Percentiles rank a stretch among this genome's conserved stretches.
phyloP scores from a whole-genome alignment of 2,888 invertebrate species.

The Epistrophe grossulariae region DNA sequence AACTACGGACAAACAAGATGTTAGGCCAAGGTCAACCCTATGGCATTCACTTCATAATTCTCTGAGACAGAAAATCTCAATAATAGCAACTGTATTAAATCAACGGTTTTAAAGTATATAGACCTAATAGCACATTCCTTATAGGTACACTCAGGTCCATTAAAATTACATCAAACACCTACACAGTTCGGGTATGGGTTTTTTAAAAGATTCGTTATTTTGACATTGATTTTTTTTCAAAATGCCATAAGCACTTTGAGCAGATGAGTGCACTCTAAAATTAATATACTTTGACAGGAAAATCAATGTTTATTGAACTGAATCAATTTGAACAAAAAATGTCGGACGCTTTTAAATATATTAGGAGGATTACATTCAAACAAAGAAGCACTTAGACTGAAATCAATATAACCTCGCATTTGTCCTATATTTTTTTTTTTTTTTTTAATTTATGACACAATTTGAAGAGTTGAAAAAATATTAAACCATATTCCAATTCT shows the following conservation, averaged over 20 bases:
- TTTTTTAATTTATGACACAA: background rate
- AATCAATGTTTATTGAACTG: background rate
- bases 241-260: background rate
- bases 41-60: too few relatives aligned
- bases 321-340: background rate
- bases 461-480: background rate
- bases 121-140: too few relatives aligned
- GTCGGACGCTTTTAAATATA: background rate
- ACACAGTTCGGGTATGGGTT: background rate
- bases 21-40: too few relatives aligned
- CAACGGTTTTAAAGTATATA: background rate
- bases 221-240: background rate
- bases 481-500: too few relatives aligned
- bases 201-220: background rate
- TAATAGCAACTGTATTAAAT: too few relatives aligned
- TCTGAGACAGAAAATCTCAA: too few relatives aligned
- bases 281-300: background rate
- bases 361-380: background rate
- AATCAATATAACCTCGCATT: background rate
- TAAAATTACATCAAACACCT: background rate
- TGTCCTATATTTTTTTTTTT: background rate
- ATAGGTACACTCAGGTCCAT: background rate
- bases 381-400: background rate
- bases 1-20: too few relatives aligned
- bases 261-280: conserved; percentile 1